Conservation (phyloP, 2,113 vertebrate genomes). For the Prunella fulvescens region DNA sequence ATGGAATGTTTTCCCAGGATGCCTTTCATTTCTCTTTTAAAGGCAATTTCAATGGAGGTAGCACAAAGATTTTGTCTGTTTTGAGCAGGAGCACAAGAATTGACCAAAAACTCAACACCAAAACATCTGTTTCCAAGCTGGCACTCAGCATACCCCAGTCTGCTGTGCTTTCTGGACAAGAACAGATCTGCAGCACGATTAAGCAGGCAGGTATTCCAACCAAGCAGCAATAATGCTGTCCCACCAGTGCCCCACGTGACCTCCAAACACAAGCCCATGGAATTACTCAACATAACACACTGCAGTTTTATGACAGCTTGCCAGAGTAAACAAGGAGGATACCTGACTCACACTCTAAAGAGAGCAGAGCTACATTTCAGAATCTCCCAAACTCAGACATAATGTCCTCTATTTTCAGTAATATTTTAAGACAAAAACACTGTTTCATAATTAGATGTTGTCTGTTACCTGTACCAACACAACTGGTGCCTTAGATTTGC, state of each 20-base stretch:
- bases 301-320: background rate
- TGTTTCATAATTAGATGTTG: background rate
- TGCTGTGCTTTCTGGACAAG: background rate
- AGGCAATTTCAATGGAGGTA: background rate
- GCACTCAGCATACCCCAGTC: background rate
- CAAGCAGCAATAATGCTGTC: background rate
- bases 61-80: background rate
- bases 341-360: slow-evolving; percentile 15
- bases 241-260: background rate
- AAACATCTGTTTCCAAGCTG: background rate
- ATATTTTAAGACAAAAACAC: background rate
- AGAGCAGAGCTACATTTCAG: background rate
- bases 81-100: background rate
- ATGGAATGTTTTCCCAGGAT: background rate
- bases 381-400: background rate
- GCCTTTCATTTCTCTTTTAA: background rate
- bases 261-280: background rate
- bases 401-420: background rate
- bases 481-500: background rate
- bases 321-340: slow-evolving; percentile 42
- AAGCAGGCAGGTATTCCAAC: background rate
- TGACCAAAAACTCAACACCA: background rate
- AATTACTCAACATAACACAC: slow-evolving; percentile 18
- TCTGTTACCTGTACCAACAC: background rate
- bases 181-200: background rate